phyloP scores from a whole-genome alignment of 2,113 vertebrate species.

The Micronycteris hirsuta region DNA sequence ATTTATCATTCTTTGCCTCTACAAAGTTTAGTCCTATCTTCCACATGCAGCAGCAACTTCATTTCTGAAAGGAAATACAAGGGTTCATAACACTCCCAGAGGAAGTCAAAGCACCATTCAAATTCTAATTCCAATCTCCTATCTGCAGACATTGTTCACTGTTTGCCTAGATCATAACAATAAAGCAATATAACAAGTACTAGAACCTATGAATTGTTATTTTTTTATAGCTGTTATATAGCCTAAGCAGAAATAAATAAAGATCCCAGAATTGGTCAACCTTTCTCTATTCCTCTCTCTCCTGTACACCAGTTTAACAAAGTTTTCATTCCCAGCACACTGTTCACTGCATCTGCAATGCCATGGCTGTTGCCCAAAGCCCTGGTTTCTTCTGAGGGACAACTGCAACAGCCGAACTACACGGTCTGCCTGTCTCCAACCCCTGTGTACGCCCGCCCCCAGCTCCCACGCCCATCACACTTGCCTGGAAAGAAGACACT shows the following conservation, averaged over 20 bases:
- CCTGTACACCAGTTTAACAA: not conserved
- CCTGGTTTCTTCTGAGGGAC: not conserved
- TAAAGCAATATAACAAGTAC: not conserved
- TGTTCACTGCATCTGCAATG: not conserved
- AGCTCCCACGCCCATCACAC: not conserved
- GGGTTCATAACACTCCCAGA: not conserved
- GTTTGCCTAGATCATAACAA: not conserved
- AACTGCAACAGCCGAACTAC: not conserved
- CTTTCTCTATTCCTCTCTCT: not conserved
- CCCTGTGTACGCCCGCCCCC: not conserved
- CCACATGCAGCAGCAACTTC: not conserved
- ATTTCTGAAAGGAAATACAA: not conserved
- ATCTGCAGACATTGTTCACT: not conserved
- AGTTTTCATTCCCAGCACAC: not conserved
- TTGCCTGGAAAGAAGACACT: not conserved
- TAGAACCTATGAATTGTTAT: not conserved
- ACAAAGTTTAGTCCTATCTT: not conserved
- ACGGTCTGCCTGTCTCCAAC: not conserved
- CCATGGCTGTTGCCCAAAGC: not conserved
- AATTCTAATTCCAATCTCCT: constrained; percentile 11
- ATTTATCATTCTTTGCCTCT: not conserved
- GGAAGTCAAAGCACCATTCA: not conserved
- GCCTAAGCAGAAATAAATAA: not conserved
- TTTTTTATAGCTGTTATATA: not conserved
- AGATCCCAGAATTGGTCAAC: not conserved